Conservation (phyloP, 2,888 invertebrate species). For the Creontiades dilutus region DNA sequence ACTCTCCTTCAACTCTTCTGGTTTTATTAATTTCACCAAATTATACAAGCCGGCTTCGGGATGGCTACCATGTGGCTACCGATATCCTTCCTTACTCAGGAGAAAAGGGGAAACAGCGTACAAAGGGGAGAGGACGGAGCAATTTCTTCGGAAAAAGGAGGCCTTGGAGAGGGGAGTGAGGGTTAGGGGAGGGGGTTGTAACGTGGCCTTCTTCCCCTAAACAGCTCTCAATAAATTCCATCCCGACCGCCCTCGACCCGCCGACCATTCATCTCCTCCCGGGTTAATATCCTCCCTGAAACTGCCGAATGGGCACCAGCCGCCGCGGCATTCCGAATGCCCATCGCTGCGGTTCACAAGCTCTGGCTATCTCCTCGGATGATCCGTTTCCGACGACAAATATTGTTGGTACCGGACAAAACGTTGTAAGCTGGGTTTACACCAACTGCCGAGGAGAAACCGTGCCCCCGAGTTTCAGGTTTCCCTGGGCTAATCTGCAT, state of each 20-base stretch:
- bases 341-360: no score
- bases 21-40: no score
- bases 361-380: no score
- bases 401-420: no score
- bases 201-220: background rate
- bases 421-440: no score
- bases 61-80: no score
- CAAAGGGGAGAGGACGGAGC: background rate
- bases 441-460: no score
- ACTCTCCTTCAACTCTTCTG: no score
- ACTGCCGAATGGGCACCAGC: slow-evolving; percentile 8
- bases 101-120: background rate
- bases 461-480: no score
- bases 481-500: no score
- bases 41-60: no score
- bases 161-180: background rate
- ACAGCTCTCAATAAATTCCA: slow-evolving; percentile 30
- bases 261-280: background rate
- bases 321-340: background rate
- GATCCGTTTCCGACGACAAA: no score
- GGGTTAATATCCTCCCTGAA: background rate
- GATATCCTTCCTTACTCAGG: background rate
- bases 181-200: background rate
- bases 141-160: background rate
- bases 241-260: background rate